These are phyloP conservation scores for Oxyteleia sp. DNA, from an alignment of 2,888 invertebrate genomes.

Conservation along the genomic window DNA sequence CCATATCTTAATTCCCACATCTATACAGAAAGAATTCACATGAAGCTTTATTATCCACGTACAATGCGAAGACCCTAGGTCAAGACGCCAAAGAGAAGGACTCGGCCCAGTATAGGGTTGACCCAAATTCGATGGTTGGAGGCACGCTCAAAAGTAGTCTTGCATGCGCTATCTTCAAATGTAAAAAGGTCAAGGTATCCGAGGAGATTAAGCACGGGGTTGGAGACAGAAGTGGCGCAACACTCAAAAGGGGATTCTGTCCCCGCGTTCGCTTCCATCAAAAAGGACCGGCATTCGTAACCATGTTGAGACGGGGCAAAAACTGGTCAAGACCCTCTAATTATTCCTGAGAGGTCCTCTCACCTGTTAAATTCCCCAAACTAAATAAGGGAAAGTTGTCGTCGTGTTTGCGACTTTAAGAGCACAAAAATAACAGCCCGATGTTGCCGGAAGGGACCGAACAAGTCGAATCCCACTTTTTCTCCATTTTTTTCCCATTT, in stretches of 20 bases:
- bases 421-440: too few relatives aligned
- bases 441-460: too few relatives aligned
- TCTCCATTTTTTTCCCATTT: too few relatives aligned
- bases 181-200: conserved; percentile 47
- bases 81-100: neutral
- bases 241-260: conserved; percentile 14
- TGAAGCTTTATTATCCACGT: neutral
- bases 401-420: too few relatives aligned
- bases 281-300: neutral
- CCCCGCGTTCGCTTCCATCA: neutral
- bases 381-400: too few relatives aligned
- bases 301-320: neutral
- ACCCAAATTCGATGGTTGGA: conserved; percentile 18
- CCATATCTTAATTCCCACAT: neutral
- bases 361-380: conserved; percentile 43
- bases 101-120: conserved; percentile 8
- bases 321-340: conserved; percentile 28
- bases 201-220: conserved; percentile 38
- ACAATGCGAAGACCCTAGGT: neutral
- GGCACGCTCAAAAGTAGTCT: neutral
- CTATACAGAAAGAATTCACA: neutral
- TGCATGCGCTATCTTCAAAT: neutral
- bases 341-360: conserved; percentile 12
- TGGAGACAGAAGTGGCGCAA: conserved; percentile 2
- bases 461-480: too few relatives aligned